Conservation (phyloP, 2,797 vertebrate species). For the Eospalax fontanierii region DNA sequence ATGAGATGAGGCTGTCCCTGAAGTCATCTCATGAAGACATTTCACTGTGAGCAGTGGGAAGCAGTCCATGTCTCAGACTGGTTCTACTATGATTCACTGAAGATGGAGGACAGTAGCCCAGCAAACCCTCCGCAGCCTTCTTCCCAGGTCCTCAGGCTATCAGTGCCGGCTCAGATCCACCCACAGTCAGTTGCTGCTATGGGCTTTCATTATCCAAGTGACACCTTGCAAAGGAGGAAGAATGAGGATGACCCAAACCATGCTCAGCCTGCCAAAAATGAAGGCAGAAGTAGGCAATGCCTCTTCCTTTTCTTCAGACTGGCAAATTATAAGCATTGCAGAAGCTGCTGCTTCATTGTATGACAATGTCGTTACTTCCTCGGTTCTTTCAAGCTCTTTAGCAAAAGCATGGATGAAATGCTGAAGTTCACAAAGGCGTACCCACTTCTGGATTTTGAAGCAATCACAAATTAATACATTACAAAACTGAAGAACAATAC, state of each 20-base stretch:
- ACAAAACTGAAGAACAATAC: not conserved
- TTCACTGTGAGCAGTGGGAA: not conserved
- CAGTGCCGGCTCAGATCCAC: not conserved
- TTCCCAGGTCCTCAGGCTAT: not conserved
- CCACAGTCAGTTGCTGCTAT: not conserved
- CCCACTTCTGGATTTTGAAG: not conserved
- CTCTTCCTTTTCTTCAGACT: not conserved
- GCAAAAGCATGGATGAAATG: not conserved
- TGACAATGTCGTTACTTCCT: not conserved
- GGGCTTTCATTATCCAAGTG: constrained; percentile 10
- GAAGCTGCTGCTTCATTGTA: not conserved
- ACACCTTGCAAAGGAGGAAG: not conserved
- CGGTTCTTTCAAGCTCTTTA: not conserved
- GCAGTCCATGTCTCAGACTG: not conserved
- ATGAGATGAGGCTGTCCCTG: not conserved
- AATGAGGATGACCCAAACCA: not conserved
- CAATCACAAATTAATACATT: not conserved
- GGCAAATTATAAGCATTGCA: not conserved
- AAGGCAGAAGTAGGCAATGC: not conserved
- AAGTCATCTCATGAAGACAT: not conserved
- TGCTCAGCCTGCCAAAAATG: not conserved
- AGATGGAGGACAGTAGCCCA: not conserved
- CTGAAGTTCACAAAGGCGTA: not conserved
- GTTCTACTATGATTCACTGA: not conserved
- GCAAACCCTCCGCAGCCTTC: not conserved